phyloP scores from a whole-genome alignment of 2,888 invertebrate species.

The Rhagium mordax region DNA sequence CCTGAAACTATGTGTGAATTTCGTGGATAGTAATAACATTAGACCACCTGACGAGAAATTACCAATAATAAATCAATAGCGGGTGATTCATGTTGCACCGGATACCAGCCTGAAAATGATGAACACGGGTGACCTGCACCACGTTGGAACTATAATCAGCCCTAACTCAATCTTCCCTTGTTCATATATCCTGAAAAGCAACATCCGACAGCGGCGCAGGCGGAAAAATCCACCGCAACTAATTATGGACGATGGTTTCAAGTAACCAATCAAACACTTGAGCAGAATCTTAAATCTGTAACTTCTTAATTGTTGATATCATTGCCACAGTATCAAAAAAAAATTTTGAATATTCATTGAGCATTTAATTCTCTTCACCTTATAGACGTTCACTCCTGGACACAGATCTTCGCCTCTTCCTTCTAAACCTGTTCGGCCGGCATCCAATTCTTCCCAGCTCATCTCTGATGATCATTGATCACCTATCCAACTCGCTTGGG shows the following conservation, averaged over 20 bases:
- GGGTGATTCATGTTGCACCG: constrained; percentile 41
- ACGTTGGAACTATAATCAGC: constrained; percentile 35
- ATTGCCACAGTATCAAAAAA: too few relatives aligned
- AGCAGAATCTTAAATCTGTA: too few relatives aligned
- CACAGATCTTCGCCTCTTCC: too few relatives aligned
- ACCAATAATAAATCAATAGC: constrained; percentile 44
- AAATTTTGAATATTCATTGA: too few relatives aligned
- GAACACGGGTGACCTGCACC: constrained; percentile 34
- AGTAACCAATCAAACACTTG: too few relatives aligned
- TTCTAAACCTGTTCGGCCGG: too few relatives aligned
- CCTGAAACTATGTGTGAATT: constrained; percentile 32
- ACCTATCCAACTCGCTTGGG: too few relatives aligned
- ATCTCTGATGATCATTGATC: too few relatives aligned
- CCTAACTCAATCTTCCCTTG: constrained; percentile 38
- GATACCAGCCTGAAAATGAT: constrained; percentile 35
- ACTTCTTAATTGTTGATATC: too few relatives aligned
- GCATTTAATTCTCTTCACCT: too few relatives aligned
- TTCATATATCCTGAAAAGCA: constrained; percentile 21
- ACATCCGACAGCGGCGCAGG: constrained; percentile 4
- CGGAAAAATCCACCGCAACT: background rate
- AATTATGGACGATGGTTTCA: background rate
- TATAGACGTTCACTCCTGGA: too few relatives aligned
- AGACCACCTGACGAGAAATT: constrained; percentile 37
- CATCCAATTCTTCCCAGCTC: too few relatives aligned
- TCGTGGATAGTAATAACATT: constrained; percentile 28